These are phyloP conservation scores for Galerucella pusilla DNA, from an alignment of 2,888 invertebrate genomes.

Conservation along the genomic window DNA sequence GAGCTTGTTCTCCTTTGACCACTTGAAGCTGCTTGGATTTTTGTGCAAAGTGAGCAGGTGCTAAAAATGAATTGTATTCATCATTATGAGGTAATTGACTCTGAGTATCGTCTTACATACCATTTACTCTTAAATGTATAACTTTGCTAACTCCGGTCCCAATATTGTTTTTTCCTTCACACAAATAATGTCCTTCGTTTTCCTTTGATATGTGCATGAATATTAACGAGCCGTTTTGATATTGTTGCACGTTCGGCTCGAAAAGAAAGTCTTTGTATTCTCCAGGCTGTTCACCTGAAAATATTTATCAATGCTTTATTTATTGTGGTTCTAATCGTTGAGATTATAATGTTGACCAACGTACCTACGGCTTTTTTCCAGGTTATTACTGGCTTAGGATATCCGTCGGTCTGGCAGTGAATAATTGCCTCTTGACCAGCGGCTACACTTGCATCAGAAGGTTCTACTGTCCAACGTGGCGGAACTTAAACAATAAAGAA, in stretches of 20 bases:
- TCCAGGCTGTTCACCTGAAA: constrained; percentile 73
- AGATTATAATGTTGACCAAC: constrained; percentile 43
- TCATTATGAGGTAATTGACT: not conserved
- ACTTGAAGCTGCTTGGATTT: constrained; percentile 86
- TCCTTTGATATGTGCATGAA: constrained; percentile 87
- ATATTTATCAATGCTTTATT: not conserved
- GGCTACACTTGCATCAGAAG: constrained; percentile 83
- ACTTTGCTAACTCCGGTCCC: constrained; percentile 93
- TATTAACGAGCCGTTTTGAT: constrained; percentile 85
- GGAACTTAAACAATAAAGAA: constrained; percentile 74
- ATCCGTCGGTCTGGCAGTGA: constrained; percentile 92
- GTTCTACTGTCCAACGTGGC: constrained; percentile 89
- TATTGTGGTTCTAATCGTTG: too few species aligned
- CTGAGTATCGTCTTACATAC: constrained; percentile 68
- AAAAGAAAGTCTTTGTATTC: constrained; percentile 87
- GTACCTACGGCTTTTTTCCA: constrained; percentile 91
- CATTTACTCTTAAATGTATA: constrained; percentile 89
- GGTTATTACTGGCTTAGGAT: constrained; percentile 87
- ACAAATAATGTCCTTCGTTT: constrained; percentile 90
- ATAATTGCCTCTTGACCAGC: constrained; percentile 86
- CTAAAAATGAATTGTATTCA: constrained; percentile 63
- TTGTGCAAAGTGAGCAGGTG: constrained; percentile 86
- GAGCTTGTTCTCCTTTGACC: constrained; percentile 84
- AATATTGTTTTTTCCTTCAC: constrained; percentile 93
- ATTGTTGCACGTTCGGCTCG: constrained; percentile 80